A percentile compares a stretch with the other conserved stretches of the same genome.
Evolutionary conservation across 1,140 invertebrate genomes (phyloP).

Genomic region (Conus ventricosus): DNA sequence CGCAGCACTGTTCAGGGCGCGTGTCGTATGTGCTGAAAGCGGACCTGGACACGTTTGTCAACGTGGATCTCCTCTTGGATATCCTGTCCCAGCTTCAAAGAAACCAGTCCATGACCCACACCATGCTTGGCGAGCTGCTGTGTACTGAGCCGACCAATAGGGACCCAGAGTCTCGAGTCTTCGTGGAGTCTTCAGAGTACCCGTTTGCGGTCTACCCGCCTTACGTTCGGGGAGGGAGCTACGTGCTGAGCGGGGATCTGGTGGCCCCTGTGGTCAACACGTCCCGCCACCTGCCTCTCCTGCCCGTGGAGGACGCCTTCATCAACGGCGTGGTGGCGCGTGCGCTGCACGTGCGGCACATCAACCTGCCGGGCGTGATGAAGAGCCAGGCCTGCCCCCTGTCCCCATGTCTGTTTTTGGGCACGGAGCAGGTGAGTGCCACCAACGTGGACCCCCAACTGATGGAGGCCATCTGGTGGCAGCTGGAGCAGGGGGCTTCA

Average conservation of each 20-base stretch:
- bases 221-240: slow-evolving; percentile 68
- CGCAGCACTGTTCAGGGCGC: slow-evolving; percentile 78
- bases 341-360: slow-evolving; percentile 24
- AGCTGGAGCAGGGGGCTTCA: background rate
- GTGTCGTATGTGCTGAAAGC: slow-evolving; percentile 85
- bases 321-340: slow-evolving; percentile 63
- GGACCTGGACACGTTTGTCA: slow-evolving; percentile 90
- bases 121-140: slow-evolving; percentile 31
- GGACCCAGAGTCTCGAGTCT: slow-evolving; percentile 38
- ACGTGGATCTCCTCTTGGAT: slow-evolving; percentile 77
- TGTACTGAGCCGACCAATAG: slow-evolving; percentile 5
- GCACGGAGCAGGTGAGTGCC: background rate
- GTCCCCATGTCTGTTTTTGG: slow-evolving; percentile 15
- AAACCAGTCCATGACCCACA: background rate
- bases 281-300: slow-evolving; percentile 46
- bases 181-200: slow-evolving; percentile 15
- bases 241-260: slow-evolving; percentile 67
- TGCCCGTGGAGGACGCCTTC: slow-evolving; percentile 72
- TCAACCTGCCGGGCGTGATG: slow-evolving; percentile 36
- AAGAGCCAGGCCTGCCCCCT: background rate
- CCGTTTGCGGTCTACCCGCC: slow-evolving; percentile 57
- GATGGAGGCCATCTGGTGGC: slow-evolving; percentile 30
- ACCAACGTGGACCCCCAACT: slow-evolving; percentile 16
- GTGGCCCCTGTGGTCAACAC: slow-evolving; percentile 58
- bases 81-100: background rate